Evolutionary conservation across 2,797 vertebrate species (phyloP), one percentile per base, ranked within the genome.

Genomic region (Lepus townsendii): DNA sequence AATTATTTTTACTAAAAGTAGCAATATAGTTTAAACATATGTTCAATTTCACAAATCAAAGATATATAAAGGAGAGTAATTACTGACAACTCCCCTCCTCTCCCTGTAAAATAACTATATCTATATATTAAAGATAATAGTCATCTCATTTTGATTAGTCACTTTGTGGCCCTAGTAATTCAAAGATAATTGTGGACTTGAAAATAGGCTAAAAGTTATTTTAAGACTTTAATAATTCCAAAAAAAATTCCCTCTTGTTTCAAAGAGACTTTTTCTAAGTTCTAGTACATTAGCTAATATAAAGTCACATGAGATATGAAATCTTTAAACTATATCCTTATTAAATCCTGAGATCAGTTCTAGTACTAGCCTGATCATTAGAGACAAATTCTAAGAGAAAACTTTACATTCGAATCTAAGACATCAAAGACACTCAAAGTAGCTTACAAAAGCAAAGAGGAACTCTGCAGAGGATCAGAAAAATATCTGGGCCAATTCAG

Each of bases 1-100:
- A 91, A 76, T 92, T 92, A 71, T 88, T 91, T 94, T 96, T 89
- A 91, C 22, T 93, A 90, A 87, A 89, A 90, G 26, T 84, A 87
- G 57, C 38, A 93, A 30, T 75, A 79, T 68, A 11, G 75, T 54
- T 90, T 71, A 89, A 93, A 90, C 30, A 71, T 82, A 54, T 60
- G 14, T 76, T 88, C n/a, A 68, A 52, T 88, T 93, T 85, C 69
- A 82, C 35, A 95, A 93, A 79, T 75, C 60, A 62, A 87, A 96
- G 90, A 76, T 87, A 66, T n/a, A 72, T 22, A 84, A 83, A 22
- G 2, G n/a, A 77, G 16, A 88, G 16, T 83, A 82, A 94, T 13
- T 6, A 77, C 19, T 76, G 60, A 19, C 86, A 94, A 88, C 62
- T 32, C 10, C 6, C 10, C 24, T 52, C 12, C 47, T 13, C 24